Percentiles rank a stretch among this genome's conserved stretches.
phyloP scores from a whole-genome alignment of 2,888 invertebrate genomes.

The Holacanthella duospinosa region DNA sequence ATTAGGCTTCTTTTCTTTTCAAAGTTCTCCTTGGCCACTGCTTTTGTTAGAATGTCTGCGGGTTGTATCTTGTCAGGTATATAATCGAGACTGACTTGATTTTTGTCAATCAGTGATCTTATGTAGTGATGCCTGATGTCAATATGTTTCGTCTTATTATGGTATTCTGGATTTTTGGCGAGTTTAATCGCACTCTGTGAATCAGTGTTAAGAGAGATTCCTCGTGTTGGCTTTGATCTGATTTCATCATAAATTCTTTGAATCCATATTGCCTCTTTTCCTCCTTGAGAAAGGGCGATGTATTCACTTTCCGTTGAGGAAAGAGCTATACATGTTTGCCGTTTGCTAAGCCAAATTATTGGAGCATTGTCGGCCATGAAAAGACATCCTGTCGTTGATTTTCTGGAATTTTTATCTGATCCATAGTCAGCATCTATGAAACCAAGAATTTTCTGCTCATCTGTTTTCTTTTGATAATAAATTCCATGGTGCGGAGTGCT shows the following conservation, averaged over 20 bases:
- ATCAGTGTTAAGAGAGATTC: conserved; percentile 13
- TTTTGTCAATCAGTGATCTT: conserved; percentile 11
- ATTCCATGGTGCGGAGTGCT: conserved; percentile 16
- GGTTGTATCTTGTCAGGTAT: not conserved
- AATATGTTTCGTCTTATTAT: conserved; percentile 34
- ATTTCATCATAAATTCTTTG: conserved; percentile 13
- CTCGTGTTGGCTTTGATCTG: not conserved
- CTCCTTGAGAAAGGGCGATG: conserved; percentile 18
- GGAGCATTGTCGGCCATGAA: conserved; percentile 12
- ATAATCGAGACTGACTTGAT: conserved; percentile 4
- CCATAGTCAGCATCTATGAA: conserved; percentile 33
- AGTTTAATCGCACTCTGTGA: conserved; percentile 25
- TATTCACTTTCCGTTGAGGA: conserved; percentile 23
- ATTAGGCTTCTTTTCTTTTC: not conserved
- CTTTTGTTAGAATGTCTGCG: conserved; percentile 13
- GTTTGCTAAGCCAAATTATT: too few relatives aligned
- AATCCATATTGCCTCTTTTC: conserved; percentile 19
- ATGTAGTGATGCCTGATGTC: conserved; percentile 25
- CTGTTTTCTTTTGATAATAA: too few relatives aligned
- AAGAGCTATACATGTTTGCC: conserved; percentile 18
- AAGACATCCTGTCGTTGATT: conserved; percentile 29
- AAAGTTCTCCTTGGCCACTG: not conserved
- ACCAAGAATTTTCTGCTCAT: too few relatives aligned
- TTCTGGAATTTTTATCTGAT: conserved; percentile 21
- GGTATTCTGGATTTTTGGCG: conserved; percentile 23